Evolutionary conservation across 1,140 invertebrate species (phyloP).

Genomic region (Uloborus diversus): DNA sequence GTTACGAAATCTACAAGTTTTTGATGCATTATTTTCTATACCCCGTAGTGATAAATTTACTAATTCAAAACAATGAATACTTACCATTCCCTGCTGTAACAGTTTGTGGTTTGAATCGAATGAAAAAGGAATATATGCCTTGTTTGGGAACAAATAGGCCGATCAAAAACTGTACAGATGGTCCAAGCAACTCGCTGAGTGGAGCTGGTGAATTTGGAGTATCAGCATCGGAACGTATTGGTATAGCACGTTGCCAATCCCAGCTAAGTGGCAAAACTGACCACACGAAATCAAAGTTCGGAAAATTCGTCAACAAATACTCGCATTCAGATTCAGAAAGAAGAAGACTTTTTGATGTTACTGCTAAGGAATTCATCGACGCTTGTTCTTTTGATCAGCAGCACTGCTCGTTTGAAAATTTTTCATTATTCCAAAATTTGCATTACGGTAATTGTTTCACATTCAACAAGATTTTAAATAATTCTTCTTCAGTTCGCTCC

Average conservation of each 20-base stretch:
- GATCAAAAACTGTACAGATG: neutral
- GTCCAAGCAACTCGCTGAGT: no score
- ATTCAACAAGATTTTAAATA: no score
- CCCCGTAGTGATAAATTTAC: neutral
- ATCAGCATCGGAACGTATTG: neutral
- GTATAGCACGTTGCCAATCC: neutral
- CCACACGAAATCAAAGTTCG: neutral
- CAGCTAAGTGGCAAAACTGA: neutral
- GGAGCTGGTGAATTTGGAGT: neutral
- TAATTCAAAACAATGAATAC: neutral
- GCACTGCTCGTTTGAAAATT: neutral
- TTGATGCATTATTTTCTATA: neutral
- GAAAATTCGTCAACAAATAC: neutral
- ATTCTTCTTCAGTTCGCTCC: no score
- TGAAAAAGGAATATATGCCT: neutral
- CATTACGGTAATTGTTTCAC: neutral
- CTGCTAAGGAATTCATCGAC: neutral
- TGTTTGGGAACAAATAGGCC: neutral
- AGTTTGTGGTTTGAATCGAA: constrained; percentile 2
- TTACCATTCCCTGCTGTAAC: constrained; percentile 3
- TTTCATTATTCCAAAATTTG: neutral
- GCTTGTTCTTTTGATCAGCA: neutral
- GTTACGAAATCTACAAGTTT: neutral
- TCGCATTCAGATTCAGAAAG: neutral
- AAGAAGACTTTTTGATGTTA: neutral